Evolutionary conservation across 1,140 invertebrate species (phyloP), one percentile per base, ranked within the genome.

Genomic region (Brachionus koreanus): DNA sequence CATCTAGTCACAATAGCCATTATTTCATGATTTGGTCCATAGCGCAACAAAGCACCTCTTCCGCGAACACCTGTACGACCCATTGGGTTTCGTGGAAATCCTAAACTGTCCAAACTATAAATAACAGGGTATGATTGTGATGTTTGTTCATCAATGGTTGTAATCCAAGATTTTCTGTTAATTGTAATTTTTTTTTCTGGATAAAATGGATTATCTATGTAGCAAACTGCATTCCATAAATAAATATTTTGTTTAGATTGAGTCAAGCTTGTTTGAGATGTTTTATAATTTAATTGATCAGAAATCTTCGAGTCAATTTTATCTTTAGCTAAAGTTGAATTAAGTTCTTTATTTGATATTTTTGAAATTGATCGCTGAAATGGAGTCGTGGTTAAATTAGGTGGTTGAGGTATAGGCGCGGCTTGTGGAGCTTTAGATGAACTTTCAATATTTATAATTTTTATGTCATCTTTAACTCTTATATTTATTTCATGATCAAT

Each of bases 1-100:
- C 85, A 89, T 83, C 88, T 85, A 7, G 89, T 88, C 16, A 90
- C 85, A 12, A 89, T 85, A 1, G 87, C 84, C 29, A 86, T 84
- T 33, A 89, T 87, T 39, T 86, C 85, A 84, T 90, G 89, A 84
- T 90, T 90, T n/a, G 89, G 89, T 42, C 89, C 89, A 87, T 88
- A 90, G 4, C 88, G 85, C 83, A 86, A 87, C 63, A 90, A 82
- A 13, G 84, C 84, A 7, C 89, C 89, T 83, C 87, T 85, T 3
- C 89, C 89, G 76, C 87, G 82, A 0, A 90, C 77, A 12, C 89
- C 89, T 35, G 89, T 90, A 82, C 89, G 83, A 49, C 89, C 89
- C 84, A 87, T 86, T 9, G 89, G 89, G 84, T 90, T 90, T 19
- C 79, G 33, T 0, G 61, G 57, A 46, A 25, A 65, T 19, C 57